Base-by-base conservation (phyloP, 2,888 invertebrate genomes). In the Lasioglossum oenotherae region DNA sequence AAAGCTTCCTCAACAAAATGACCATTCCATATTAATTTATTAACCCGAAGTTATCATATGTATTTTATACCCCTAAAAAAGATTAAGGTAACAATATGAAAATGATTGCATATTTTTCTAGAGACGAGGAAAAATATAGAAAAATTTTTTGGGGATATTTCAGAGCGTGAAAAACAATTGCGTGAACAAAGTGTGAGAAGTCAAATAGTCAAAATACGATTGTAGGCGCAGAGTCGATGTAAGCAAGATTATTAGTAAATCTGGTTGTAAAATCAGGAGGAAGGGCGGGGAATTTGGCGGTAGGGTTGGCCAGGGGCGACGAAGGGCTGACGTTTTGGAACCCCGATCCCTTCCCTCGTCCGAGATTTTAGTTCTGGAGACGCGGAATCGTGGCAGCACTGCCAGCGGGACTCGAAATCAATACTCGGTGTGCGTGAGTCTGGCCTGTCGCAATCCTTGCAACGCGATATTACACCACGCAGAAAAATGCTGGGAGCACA, bases 301-400 rank as follows among this genome's bases (percentile, higher is more conserved):
- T 16, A 16, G 19, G 3, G 35, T 19, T 19, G 67, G 23, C 31
- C 16, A 64, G 60, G 19, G 67, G 67, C 31, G 31, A 35, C 19
- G 23, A 67, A 67, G 67, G 67, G 35, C 35, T 67, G 16, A 35
- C 23, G 67, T 67, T 67, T 67, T 19, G 67, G 67, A 23, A 76
- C 80, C 64, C 80, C 64, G 80, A 74, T 82, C 79, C 67, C 79
- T 75, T 67, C 77, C 73, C 69, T n/a, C 69, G 60, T 76, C 72
- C 79, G 67, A 84, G 76, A 77, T 93, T 93, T 67, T 95, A 94
- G 94, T 95, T 94, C 94, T 88, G 87, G 88, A 88, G 91, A 90
- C 92, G 91, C 87, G 90, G 90, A 93, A 92, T 91, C 92, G 95
- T 87, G 95, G 95, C 95, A 95, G 95, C 95, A 95, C 94, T 81